These are phyloP conservation scores for Zingel zingel DNA, from an alignment of 2,113 vertebrate species.

Conservation along the genomic window DNA sequence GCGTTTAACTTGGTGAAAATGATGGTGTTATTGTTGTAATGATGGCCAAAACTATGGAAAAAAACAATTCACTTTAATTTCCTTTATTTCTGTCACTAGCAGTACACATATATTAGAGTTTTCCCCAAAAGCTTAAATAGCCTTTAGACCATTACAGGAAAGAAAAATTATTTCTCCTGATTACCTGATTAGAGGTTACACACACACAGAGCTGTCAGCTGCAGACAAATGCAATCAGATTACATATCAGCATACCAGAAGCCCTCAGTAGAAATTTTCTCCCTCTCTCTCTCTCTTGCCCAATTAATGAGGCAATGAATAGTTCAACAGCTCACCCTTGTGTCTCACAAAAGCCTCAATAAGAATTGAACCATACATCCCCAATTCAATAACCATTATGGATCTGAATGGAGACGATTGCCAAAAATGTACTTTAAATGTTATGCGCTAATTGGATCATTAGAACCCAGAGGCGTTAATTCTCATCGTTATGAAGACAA, in stretches of 20 bases:
- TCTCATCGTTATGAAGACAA: constrained; percentile 71
- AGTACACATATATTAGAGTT: background rate
- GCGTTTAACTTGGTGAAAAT: background rate
- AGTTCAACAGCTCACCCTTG: constrained; percentile 52
- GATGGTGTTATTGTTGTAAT: background rate
- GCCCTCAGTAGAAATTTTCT: constrained; percentile 7
- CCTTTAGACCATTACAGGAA: background rate
- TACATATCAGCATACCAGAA: constrained; percentile 24
- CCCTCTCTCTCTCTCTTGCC: constrained; percentile 16
- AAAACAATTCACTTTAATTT: constrained; percentile 2
- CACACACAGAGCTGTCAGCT: constrained; percentile 27
- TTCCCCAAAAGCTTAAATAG: background rate
- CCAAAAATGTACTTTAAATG: constrained; percentile 77
- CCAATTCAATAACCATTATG: constrained; percentile 75
- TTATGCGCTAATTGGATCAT: constrained; percentile 76
- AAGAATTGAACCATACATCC: constrained; percentile 67
- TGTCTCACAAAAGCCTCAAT: constrained; percentile 65
- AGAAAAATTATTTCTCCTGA: constrained; percentile 6
- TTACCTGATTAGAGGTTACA: constrained; percentile 15
- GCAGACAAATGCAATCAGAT: constrained; percentile 37
- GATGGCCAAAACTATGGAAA: background rate
- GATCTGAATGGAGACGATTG: constrained; percentile 66
- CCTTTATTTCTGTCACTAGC: background rate
- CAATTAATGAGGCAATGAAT: constrained; percentile 56
- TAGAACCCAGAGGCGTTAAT: constrained; percentile 70